Base-by-base conservation (phyloP, 2,797 vertebrate species). In the Poeciliopsis turneri region DNA sequence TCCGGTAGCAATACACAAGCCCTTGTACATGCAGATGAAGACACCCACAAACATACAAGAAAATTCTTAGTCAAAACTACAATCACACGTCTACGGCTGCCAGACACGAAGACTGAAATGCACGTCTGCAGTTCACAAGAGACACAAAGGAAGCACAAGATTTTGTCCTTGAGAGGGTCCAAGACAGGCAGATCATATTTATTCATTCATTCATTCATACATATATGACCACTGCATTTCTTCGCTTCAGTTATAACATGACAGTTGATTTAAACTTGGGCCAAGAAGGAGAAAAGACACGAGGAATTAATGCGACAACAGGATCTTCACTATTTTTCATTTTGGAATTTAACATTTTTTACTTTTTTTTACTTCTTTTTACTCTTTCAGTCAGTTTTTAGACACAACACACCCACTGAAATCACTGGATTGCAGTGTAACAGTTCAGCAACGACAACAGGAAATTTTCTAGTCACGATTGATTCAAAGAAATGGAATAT, bases 121-220 rank as follows among this genome's bases (percentile, higher is more conserved):
- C 76, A 74, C 30, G 73, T 5, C 41, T 23, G 71, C 70, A 69
- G 82, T 41, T 83, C 59, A 33, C 39, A 78, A 28, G 68, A 77
- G 57, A 75, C 69, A 47, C 68, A 76, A 36, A 25, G 43, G 57
- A 80, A 87, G 83, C 76, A 79, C 79, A 70, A 70, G 79, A 83
- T 87, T 93, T 93, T 93, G 93, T 95, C 94, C 93, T 95, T 95
- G 92, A 95, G 87, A 93, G 83, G 78, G 80, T 87, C 87, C 89
- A 82, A 86, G 91, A 87, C 88, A 84, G 89, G 78, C 73, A 94
- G 93, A 93, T 90, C 88, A 91, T 92, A 93, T 95, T 94, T 90
- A 91, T 94, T 94, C 51, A 53, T 47, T 46, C 41, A 41, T 43
- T 46, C 91, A 91, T 94, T 87, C 90, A 94, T 93, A 92, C 88